A percentile compares a stretch with the other conserved stretches of the same genome.
Evolutionary conservation across 2,113 vertebrate species (phyloP).

Genomic region (Marmota monax): DNA sequence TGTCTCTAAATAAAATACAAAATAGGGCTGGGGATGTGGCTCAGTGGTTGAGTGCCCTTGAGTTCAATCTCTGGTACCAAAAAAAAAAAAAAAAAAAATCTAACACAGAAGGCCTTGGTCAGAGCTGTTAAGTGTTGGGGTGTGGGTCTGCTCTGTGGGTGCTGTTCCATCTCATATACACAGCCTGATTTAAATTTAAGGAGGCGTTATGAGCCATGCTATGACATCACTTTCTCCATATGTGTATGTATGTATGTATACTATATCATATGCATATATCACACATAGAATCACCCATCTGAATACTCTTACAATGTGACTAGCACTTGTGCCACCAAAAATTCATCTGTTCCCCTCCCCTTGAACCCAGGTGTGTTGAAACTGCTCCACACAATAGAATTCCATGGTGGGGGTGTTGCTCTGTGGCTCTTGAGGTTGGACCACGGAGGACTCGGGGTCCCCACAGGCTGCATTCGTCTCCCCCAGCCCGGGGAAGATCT

Average conservation of each 20-base stretch:
- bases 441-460: neutral
- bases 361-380: neutral
- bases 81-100: too few species aligned
- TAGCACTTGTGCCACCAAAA: too few species aligned
- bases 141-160: slow-evolving; percentile 77
- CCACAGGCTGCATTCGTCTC: neutral
- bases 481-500: neutral
- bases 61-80: too few species aligned
- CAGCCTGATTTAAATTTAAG: slow-evolving; percentile 83
- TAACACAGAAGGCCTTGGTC: neutral
- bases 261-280: neutral
- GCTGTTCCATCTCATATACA: slow-evolving; percentile 78
- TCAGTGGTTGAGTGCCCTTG: too few species aligned
- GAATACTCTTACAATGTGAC: neutral
- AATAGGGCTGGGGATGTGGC: too few species aligned
- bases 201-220: slow-evolving; percentile 82
- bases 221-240: slow-evolving; percentile 51
- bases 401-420: rapidly evolving
- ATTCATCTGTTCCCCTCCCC: neutral
- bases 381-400: neutral
- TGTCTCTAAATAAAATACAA: too few species aligned
- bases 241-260: neutral
- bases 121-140: slow-evolving; percentile 71
- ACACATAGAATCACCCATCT: neutral
- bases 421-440: neutral